Conservation (phyloP, 2,888 invertebrate genomes). For the Choreutis nemorana region DNA sequence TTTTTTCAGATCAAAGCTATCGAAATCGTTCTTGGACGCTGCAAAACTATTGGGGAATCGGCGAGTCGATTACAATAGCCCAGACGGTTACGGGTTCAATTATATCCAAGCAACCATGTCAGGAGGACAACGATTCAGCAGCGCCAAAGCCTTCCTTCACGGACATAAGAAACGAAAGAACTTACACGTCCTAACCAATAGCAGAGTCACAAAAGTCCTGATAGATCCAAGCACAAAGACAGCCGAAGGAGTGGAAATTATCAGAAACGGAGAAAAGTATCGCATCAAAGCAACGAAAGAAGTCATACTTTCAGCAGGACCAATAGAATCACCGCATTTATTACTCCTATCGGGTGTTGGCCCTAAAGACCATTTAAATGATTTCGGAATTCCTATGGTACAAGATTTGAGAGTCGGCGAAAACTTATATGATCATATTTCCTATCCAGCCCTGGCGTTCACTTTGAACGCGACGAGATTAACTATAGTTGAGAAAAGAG, state of each 20-base stretch:
- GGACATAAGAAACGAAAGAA: constrained; percentile 61
- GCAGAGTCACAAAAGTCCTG: constrained; percentile 65
- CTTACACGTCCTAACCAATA: constrained; percentile 61
- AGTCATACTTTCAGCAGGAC: constrained; percentile 72
- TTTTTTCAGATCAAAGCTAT: constrained; percentile 55
- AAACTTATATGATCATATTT: constrained; percentile 73
- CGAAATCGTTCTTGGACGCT: constrained; percentile 72
- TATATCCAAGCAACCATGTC: constrained; percentile 51
- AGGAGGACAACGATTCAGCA: constrained; percentile 58
- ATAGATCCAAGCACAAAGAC: constrained; percentile 62
- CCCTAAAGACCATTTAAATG: constrained; percentile 65
- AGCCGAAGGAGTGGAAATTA: constrained; percentile 40
- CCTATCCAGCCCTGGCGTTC: constrained; percentile 66
- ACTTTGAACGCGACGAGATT: constrained; percentile 47
- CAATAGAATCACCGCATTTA: constrained; percentile 82
- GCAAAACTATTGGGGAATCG: constrained; percentile 70
- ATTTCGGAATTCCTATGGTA: constrained; percentile 66
- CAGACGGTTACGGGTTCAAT: constrained; percentile 67
- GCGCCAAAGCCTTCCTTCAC: constrained; percentile 68
- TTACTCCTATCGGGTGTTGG: constrained; percentile 73
- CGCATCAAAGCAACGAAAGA: constrained; percentile 54
- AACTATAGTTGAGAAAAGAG: constrained; percentile 28
- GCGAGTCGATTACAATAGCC: constrained; percentile 75
- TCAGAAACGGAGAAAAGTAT: constrained; percentile 47
- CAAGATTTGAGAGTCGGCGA: constrained; percentile 72